phyloP scores from a whole-genome alignment of 35 echinoderm and acorn worm species.

The Amphiura filiformis region DNA sequence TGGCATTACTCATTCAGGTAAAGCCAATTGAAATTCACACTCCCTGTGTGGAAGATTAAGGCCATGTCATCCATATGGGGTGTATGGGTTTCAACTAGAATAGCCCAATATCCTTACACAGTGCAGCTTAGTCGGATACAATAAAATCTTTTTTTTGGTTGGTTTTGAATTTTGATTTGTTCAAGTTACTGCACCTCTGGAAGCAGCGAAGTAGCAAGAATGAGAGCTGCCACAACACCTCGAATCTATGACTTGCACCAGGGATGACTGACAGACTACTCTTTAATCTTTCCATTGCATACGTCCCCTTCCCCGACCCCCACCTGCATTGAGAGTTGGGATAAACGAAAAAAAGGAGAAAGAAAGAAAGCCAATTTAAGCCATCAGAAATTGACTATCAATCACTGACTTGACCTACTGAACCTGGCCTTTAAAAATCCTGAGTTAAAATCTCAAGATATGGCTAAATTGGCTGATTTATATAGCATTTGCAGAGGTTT shows the following conservation, averaged over 20 bases:
- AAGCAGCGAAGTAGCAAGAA: not conserved
- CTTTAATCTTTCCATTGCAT: not conserved
- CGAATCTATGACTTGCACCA: no score
- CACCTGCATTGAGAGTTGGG: not conserved
- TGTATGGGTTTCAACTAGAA: no score
- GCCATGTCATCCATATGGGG: no score
- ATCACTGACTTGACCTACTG: not conserved
- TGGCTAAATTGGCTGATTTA: no score
- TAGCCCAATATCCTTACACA: no score
- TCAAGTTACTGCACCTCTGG: not conserved
- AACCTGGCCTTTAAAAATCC: not conserved
- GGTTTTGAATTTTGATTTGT: not conserved
- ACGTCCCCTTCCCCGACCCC: slow-evolving; percentile 6
- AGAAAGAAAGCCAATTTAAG: not conserved
- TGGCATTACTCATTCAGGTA: no score
- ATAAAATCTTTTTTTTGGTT: not conserved
- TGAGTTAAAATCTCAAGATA: no score
- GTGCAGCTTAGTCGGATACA: not conserved
- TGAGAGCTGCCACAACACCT: not conserved
- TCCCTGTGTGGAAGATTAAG: no score
- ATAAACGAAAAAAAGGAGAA: not conserved
- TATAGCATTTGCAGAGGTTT: no score
- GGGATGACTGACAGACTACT: not conserved
- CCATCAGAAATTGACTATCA: not conserved
- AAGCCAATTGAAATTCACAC: no score